Conservation (phyloP, 2,797 vertebrate species). For the Propithecus perrieri region DNA sequence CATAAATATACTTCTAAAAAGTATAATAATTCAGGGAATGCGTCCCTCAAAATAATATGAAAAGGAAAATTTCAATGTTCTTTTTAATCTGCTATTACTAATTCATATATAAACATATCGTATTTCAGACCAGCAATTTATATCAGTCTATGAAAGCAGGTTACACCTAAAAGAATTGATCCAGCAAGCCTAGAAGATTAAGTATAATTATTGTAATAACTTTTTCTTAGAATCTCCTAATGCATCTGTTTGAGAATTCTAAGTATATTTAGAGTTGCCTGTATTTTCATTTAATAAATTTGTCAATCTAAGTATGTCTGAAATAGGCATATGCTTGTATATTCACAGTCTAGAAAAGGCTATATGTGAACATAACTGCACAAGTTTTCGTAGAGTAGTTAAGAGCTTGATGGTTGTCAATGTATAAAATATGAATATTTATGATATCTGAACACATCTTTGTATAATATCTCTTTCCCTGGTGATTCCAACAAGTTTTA, state of each 20-base stretch:
- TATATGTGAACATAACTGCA: slow-evolving; percentile 47
- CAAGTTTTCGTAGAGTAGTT: slow-evolving; percentile 44
- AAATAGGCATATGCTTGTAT: slow-evolving; percentile 41
- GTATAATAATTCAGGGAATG: not conserved
- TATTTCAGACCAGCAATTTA: not conserved
- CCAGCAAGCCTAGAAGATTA: not conserved
- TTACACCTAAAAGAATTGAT: not conserved
- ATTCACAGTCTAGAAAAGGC: slow-evolving; percentile 49
- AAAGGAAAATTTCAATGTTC: not conserved
- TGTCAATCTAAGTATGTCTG: slow-evolving; percentile 28
- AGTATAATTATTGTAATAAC: not conserved
- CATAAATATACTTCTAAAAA: not conserved
- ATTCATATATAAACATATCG: not conserved
- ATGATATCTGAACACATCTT: slow-evolving; percentile 39
- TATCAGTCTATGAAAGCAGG: not conserved
- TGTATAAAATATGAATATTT: slow-evolving; percentile 65
- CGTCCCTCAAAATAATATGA: slow-evolving; percentile 13
- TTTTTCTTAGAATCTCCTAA: slow-evolving; percentile 4
- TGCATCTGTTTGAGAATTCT: slow-evolving; percentile 44
- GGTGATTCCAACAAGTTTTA: slow-evolving; percentile 55
- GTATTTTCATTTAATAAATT: slow-evolving; percentile 52
- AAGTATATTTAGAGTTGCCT: not conserved
- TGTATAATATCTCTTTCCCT: slow-evolving; percentile 51
- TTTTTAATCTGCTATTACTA: not conserved
- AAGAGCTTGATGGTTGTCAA: slow-evolving; percentile 54